Conservation (phyloP, 2,888 invertebrate genomes). For the Pemphredon lugubris region DNA sequence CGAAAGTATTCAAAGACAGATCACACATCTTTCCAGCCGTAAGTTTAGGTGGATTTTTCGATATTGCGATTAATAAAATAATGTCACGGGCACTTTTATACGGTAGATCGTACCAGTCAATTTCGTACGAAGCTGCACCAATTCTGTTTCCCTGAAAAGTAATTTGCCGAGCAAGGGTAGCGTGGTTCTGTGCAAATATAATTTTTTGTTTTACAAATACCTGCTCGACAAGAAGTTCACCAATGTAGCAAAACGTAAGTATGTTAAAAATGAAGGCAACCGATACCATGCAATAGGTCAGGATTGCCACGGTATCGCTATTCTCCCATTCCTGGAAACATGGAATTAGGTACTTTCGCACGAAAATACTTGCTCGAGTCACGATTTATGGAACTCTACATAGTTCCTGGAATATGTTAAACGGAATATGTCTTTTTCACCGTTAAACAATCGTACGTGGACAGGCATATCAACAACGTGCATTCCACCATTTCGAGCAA, state of each 20-base stretch:
- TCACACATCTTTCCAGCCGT: slow-evolving; percentile 70
- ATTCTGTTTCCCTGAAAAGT: slow-evolving; percentile 44
- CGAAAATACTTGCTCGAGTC: background rate
- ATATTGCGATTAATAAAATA: slow-evolving; percentile 60
- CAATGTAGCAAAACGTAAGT: slow-evolving; percentile 65
- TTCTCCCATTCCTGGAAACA: slow-evolving; percentile 59
- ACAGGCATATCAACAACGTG: slow-evolving; percentile 72
- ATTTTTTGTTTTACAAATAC: slow-evolving; percentile 26
- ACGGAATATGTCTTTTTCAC: slow-evolving; percentile 56
- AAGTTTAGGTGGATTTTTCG: slow-evolving; percentile 63
- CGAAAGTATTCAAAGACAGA: slow-evolving; percentile 65
- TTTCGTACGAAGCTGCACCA: slow-evolving; percentile 47
- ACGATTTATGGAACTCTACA: background rate
- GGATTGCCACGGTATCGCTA: slow-evolving; percentile 44
- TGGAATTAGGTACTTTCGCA: background rate
- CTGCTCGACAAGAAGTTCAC: slow-evolving; percentile 63
- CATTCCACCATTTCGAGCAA: slow-evolving; percentile 72
- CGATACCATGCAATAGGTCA: slow-evolving; percentile 50
- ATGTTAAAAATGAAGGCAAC: slow-evolving; percentile 50
- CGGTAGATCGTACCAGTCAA: slow-evolving; percentile 58
- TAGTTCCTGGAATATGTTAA: background rate
- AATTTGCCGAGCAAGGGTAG: background rate
- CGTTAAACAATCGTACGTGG: slow-evolving; percentile 72
- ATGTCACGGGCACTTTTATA: slow-evolving; percentile 42
- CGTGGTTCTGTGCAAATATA: background rate